A percentile compares a stretch with the other conserved stretches of the same genome.
phyloP scores from a whole-genome alignment of 1,140 invertebrate genomes.

The Leptoteleia sp. region DNA sequence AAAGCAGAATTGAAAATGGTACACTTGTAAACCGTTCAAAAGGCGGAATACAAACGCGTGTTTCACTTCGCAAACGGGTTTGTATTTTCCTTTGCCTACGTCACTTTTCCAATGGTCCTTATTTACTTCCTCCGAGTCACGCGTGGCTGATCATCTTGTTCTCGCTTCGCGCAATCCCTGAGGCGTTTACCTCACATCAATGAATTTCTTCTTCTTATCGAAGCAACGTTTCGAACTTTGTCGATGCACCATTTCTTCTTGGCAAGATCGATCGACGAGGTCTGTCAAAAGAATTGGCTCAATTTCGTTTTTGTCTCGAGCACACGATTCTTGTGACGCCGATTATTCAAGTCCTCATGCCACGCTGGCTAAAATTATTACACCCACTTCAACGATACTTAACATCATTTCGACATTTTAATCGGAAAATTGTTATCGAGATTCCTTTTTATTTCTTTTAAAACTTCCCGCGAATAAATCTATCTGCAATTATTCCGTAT shows the following conservation, averaged over 20 bases:
- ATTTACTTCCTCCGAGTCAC: slow-evolving; percentile 66
- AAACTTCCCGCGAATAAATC: neutral
- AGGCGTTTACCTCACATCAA: slow-evolving; percentile 69
- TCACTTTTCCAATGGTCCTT: slow-evolving; percentile 65
- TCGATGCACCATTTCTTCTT: slow-evolving; percentile 60
- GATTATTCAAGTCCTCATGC: slow-evolving; percentile 63
- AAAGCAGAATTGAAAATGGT: slow-evolving; percentile 55
- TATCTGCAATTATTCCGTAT: slow-evolving; percentile 4
- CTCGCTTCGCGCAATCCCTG: slow-evolving; percentile 65
- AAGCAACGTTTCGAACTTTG: slow-evolving; percentile 68
- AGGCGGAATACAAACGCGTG: slow-evolving; percentile 57
- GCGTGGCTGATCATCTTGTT: slow-evolving; percentile 69
- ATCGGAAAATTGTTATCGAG: slow-evolving; percentile 54
- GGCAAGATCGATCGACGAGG: slow-evolving; percentile 62
- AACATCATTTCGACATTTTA: slow-evolving; percentile 61
- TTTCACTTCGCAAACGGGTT: slow-evolving; percentile 60
- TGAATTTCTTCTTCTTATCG: slow-evolving; percentile 68
- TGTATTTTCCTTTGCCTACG: slow-evolving; percentile 65
- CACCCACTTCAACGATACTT: slow-evolving; percentile 51
- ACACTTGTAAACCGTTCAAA: slow-evolving; percentile 63
- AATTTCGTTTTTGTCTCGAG: slow-evolving; percentile 66
- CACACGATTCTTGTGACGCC: slow-evolving; percentile 58
- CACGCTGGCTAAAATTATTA: slow-evolving; percentile 62
- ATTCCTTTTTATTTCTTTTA: slow-evolving; percentile 56
- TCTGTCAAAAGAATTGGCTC: slow-evolving; percentile 67